Evolutionary conservation across 2,797 vertebrate genomes (phyloP).

Genomic region (Oreonectes daqikongensis): DNA sequence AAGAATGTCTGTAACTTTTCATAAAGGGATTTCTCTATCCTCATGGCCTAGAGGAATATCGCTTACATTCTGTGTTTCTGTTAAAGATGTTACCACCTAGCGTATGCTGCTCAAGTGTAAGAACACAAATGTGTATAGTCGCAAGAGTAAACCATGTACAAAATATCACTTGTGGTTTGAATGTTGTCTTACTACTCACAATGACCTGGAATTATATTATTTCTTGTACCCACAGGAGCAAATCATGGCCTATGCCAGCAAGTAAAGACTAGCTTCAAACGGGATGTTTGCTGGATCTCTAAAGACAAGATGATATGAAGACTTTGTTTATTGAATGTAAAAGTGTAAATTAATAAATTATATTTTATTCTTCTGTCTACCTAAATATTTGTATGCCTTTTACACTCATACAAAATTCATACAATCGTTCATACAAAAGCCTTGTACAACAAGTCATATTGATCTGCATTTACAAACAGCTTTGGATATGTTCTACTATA

Average conservation of each 20-base stretch:
- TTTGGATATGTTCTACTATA: not conserved
- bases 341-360: conserved; percentile 70
- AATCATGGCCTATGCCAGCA: conserved; percentile 93
- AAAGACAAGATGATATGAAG: conserved; percentile 49
- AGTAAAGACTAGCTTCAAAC: conserved; percentile 71
- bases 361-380: conserved; percentile 68
- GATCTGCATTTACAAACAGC: not conserved
- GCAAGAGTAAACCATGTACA: not conserved
- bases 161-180: not conserved
- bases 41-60: conserved; percentile 48
- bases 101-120: not conserved
- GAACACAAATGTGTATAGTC: not conserved
- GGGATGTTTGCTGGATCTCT: conserved; percentile 40
- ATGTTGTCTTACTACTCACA: conserved; percentile 27
- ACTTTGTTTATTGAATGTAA: conserved; percentile 64
- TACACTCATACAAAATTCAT: not conserved
- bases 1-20: conserved; percentile 64
- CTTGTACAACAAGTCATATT: not conserved
- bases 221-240: conserved; percentile 84
- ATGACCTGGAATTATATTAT: conserved; percentile 26
- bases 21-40: conserved; percentile 63
- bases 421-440: not conserved
- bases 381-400: not conserved
- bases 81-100: conserved; percentile 25
- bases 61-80: conserved; percentile 37